Percentiles rank a stretch among this genome's conserved stretches.
Conservation (phyloP, 2,113 vertebrate species). For the Vulpes vulpes region DNA sequence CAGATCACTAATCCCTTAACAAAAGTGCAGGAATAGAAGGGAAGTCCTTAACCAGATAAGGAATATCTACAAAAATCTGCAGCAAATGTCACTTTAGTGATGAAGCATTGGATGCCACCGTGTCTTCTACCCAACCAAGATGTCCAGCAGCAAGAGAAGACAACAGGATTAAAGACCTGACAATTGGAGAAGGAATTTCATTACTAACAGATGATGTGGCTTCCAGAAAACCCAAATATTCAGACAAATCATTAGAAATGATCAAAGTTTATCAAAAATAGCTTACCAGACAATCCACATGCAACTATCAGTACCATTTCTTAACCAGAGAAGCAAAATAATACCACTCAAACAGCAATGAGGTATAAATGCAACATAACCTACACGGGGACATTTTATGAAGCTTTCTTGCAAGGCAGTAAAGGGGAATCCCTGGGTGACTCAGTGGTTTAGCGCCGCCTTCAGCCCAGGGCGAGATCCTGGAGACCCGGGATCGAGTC, state of each 20-base stretch:
- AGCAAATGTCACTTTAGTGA: accelerated
- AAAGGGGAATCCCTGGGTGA: too few relatives aligned
- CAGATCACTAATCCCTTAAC: neutral
- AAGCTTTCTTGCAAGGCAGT: neutral
- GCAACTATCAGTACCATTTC: neutral
- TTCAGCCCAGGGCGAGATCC: too few relatives aligned
- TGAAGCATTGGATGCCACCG: accelerated
- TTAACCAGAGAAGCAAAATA: neutral
- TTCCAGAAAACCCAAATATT: neutral
- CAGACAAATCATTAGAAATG: neutral
- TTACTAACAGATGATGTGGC: neutral
- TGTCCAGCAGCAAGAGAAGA: neutral
- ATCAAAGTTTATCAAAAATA: neutral
- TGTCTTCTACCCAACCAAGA: neutral
- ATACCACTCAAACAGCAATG: neutral
- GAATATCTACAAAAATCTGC: neutral
- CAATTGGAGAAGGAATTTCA: too few relatives aligned
- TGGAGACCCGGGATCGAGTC: too few relatives aligned
- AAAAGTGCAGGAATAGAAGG: neutral
- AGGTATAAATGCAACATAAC: neutral
- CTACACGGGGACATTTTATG: neutral
- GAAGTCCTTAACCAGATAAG: neutral
- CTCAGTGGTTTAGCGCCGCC: too few relatives aligned
- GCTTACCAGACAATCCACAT: neutral
- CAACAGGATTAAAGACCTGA: neutral